Evolutionary conservation across 2,797 vertebrate species (phyloP).

Genomic region (Characodon lateralis): DNA sequence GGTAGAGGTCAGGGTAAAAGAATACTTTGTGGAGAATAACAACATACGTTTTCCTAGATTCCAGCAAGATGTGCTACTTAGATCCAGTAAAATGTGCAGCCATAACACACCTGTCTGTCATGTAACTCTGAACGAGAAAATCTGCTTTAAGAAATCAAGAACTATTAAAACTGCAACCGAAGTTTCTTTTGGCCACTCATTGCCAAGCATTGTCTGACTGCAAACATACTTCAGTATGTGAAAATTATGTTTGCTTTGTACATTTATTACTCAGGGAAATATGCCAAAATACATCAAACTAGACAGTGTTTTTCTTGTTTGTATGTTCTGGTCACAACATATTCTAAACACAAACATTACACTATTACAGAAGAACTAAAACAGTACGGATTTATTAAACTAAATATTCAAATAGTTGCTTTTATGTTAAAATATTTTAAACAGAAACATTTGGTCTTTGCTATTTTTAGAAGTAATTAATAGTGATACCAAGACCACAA

Average conservation of each 20-base stretch:
- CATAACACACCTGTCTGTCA: neutral
- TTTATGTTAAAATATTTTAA: neutral
- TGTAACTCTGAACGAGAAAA: neutral
- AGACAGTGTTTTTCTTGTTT: neutral
- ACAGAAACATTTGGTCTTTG: neutral
- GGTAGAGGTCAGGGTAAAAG: slow-evolving; percentile 8
- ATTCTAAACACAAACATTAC: neutral
- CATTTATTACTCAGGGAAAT: neutral
- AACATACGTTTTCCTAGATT: slow-evolving; percentile 8
- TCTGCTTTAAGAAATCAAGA: neutral
- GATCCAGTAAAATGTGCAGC: slow-evolving; percentile 23
- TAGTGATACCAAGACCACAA: neutral
- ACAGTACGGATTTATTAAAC: neutral
- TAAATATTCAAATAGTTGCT: neutral
- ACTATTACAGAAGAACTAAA: neutral
- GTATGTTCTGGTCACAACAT: neutral
- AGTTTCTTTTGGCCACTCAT: neutral
- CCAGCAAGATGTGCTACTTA: neutral
- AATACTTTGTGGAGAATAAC: neutral
- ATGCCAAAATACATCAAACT: neutral
- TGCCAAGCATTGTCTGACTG: neutral
- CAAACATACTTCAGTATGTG: too few relatives aligned
- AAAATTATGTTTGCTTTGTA: neutral
- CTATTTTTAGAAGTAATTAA: neutral
- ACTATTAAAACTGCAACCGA: neutral